These are phyloP conservation scores for Apeltes quadracus DNA, from an alignment of 2,113 vertebrate genomes.

Conservation along the genomic window DNA sequence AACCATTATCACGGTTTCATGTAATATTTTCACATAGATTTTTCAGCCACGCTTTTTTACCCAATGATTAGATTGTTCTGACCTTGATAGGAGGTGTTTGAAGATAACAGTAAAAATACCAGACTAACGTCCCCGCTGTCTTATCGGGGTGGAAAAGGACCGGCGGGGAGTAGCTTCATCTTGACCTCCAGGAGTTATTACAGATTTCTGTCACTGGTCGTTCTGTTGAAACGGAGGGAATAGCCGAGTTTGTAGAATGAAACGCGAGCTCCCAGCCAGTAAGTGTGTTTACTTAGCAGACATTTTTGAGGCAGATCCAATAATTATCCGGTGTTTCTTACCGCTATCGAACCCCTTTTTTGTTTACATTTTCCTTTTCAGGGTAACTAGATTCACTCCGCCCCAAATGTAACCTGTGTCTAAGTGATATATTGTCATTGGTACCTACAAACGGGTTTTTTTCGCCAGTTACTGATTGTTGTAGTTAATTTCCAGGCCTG, in stretches of 20 bases:
- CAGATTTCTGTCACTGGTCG: background rate
- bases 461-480: constrained; percentile 50
- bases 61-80: constrained; percentile 1
- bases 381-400: constrained; percentile 14
- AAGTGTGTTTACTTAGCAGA: constrained; percentile 44
- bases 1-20: background rate
- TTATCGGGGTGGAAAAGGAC: background rate
- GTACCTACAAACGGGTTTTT: constrained; percentile 25
- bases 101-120: background rate
- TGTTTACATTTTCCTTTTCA: background rate
- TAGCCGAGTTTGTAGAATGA: background rate
- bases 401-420: constrained; percentile 22
- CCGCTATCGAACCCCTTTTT: background rate
- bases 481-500: constrained; percentile 52
- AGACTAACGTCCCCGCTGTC: background rate
- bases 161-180: background rate
- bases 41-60: background rate
- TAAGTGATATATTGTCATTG: constrained; percentile 26
- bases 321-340: constrained; percentile 18
- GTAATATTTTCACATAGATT: background rate
- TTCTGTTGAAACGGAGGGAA: constrained; percentile 3
- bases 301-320: constrained; percentile 32
- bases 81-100: background rate
- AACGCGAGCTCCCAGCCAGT: constrained; percentile 18
- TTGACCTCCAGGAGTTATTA: background rate